These are phyloP conservation scores for Campoplex capitator DNA, from an alignment of 2,888 invertebrate genomes.

Conservation along the genomic window DNA sequence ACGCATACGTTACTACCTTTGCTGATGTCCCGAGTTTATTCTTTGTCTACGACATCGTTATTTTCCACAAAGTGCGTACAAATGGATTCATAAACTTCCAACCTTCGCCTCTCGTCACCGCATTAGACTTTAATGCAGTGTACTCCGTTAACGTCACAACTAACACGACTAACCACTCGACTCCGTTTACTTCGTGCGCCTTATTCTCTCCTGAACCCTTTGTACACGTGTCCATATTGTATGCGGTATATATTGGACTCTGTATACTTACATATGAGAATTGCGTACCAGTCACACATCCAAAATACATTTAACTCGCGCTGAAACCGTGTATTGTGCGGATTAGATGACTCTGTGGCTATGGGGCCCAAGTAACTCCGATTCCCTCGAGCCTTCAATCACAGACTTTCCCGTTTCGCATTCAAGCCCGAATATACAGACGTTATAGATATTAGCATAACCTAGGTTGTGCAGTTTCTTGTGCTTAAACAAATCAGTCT, in stretches of 20 bases:
- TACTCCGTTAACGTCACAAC: constrained; percentile 50
- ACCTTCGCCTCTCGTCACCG: constrained; percentile 12
- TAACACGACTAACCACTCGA: constrained; percentile 57
- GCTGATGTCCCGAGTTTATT: background rate
- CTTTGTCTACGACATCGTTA: background rate
- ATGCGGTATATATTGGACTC: background rate
- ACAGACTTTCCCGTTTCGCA: background rate
- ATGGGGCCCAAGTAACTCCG: constrained; percentile 21
- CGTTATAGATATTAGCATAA: background rate
- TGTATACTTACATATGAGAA: background rate
- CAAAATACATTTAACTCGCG: background rate
- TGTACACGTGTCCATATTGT: background rate
- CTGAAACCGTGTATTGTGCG: background rate
- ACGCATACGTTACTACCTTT: background rate
- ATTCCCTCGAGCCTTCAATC: constrained; percentile 45
- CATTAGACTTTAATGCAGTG: constrained; percentile 48
- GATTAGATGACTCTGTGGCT: background rate
- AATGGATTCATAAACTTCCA: constrained; percentile 38
- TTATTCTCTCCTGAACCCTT: background rate
- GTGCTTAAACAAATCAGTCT: background rate
- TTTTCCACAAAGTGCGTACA: constrained; percentile 32
- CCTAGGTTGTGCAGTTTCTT: background rate
- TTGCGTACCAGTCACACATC: background rate
- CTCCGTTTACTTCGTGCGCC: constrained; percentile 11
- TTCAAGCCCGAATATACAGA: constrained; percentile 33